Percentiles rank a stretch among this genome's conserved stretches.
Conservation (phyloP, 2,888 invertebrate species). For the Drosophila neutralis region DNA sequence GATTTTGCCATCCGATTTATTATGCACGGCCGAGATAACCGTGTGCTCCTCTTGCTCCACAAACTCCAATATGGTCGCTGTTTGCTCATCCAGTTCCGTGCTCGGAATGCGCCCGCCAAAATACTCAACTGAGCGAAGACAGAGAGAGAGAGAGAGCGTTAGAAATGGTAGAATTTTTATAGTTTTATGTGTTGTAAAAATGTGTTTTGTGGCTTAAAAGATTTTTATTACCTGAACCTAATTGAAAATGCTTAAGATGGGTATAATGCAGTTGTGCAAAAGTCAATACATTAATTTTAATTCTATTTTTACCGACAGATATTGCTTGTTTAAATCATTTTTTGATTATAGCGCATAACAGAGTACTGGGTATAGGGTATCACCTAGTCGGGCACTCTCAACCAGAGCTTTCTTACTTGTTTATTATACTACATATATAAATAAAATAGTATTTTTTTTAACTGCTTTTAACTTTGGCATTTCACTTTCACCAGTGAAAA, state of each 20-base stretch:
- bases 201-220: neutral
- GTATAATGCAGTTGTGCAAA: neutral
- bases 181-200: slow-evolving; percentile 18
- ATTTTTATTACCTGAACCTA: neutral
- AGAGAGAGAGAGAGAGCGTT: neutral
- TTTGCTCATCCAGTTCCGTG: slow-evolving; percentile 78
- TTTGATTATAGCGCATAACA: neutral
- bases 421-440: neutral
- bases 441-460: neutral
- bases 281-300: neutral
- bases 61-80: slow-evolving; percentile 85
- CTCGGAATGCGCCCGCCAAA: slow-evolving; percentile 80
- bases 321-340: neutral
- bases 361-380: neutral
- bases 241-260: neutral
- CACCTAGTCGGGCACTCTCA: neutral
- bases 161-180: slow-evolving; percentile 27
- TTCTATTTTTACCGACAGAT: too few relatives aligned
- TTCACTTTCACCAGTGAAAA: neutral
- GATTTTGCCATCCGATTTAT: slow-evolving; percentile 84
- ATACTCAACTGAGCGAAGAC: slow-evolving; percentile 77
- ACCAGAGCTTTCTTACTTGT: neutral
- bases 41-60: slow-evolving; percentile 85
- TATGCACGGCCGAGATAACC: slow-evolving; percentile 85
- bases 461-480: neutral